phyloP scores from a whole-genome alignment of 37 sponge, comb jelly and placozoan species.

The Crambe crambe region DNA sequence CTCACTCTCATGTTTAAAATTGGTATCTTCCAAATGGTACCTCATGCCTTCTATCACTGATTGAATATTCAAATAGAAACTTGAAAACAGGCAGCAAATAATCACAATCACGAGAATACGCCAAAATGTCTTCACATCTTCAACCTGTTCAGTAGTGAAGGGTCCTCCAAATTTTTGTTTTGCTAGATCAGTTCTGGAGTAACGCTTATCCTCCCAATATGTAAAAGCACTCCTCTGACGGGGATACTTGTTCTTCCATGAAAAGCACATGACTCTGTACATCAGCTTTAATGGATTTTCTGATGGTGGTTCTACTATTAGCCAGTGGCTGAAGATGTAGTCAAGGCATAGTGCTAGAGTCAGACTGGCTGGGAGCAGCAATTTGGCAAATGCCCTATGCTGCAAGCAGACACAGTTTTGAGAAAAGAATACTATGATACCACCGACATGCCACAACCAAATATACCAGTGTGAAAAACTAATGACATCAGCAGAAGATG shows the following conservation, averaged over 20 bases:
- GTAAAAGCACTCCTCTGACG: slow-evolving; percentile 17
- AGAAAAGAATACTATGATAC: neutral
- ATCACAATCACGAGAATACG: neutral
- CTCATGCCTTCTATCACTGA: neutral
- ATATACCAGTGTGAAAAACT: neutral
- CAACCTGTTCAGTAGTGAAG: slow-evolving; percentile 7
- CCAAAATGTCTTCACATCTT: neutral
- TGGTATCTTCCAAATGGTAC: neutral
- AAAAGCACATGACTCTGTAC: neutral
- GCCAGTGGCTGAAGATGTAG: neutral
- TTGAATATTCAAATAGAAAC: neutral
- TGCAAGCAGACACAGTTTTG: neutral
- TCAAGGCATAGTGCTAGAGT: neutral
- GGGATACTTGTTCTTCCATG: neutral
- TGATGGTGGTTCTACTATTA: neutral
- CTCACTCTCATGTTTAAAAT: neutral
- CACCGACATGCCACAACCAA: neutral
- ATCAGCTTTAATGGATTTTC: neutral
- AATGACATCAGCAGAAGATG: neutral
- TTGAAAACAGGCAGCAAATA: neutral
- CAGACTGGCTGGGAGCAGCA: neutral
- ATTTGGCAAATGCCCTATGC: neutral
- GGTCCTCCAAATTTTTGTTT: slow-evolving; percentile 3
- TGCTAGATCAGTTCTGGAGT: slow-evolving; percentile 4
- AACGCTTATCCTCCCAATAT: neutral